Evolutionary conservation across 2,797 vertebrate genomes (phyloP), one percentile per base, ranked within the genome.

Genomic region (Rhinophrynus dorsalis): DNA sequence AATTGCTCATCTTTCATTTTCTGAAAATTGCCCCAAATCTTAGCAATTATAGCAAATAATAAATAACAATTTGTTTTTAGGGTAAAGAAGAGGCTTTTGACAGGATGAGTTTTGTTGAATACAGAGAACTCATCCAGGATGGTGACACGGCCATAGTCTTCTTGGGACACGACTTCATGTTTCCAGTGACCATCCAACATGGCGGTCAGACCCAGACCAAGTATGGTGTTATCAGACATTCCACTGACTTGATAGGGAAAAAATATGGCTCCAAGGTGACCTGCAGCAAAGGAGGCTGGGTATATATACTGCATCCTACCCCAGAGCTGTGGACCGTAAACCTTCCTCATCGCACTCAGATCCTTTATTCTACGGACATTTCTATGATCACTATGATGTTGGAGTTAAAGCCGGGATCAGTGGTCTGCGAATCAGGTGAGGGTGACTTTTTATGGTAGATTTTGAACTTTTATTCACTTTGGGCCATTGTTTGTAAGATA

Each of bases 351-450:
- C 94, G 97, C 78, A 99, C 97, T 0, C 97, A 99, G 82, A 99
- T 99, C 78, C 93, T 99, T 12, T 99, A 99, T 86, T 94, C 94
- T 59, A 96, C 97, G 0, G 97, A 99, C 84, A 98, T 99, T 42
- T 93, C 97, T 60, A 87, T 92, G 72, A 92, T 99, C 82, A 97
- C 94, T 71, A 94, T 98, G 93, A 97, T 98, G 96, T 81, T 99
- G 79, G 97, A 99, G 75, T 89, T 99, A 67, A 96, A 95, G 78
- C 97, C 97, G 0, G 96, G 97, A 23, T 94, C 93, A 0, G 72
- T 98, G 44, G 96, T 99, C 60, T 99, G 97, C 17, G 97, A 99
- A 83, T 98, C 96, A 52, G 97, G 96, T 98, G 86, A 86, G 81
- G 21, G 1, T 33, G 30, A 17, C 32, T 44, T 45, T 11, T 3